Conservation (phyloP, 64 coral and sea anemone species). For the Acropora tenuis region DNA sequence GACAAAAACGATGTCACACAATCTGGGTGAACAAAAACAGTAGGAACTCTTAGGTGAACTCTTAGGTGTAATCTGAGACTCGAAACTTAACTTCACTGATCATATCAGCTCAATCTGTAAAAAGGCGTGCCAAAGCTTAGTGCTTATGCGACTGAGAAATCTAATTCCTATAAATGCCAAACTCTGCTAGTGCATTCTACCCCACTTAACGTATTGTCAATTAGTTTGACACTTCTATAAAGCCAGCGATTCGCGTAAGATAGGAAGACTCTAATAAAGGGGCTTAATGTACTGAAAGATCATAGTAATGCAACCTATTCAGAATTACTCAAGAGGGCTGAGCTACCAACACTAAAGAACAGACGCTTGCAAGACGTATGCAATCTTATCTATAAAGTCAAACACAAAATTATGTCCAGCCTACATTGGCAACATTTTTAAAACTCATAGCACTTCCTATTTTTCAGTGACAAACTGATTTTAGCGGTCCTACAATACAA, state of each 20-base stretch:
- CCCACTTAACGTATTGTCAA: constrained; percentile 42
- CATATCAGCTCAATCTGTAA: no score
- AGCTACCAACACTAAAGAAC: constrained; percentile 2
- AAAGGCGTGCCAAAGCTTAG: no score
- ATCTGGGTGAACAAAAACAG: neutral
- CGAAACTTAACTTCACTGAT: no score
- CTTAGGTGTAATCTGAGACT: no score
- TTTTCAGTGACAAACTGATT: no score
- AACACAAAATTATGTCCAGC: neutral
- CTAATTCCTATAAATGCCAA: constrained; percentile 39
- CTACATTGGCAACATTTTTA: neutral
- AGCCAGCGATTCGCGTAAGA: neutral
- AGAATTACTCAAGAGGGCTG: neutral
- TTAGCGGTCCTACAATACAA: no score
- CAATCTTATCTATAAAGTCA: constrained; percentile 1
- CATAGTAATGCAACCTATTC: neutral
- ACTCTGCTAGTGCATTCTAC: constrained; percentile 10
- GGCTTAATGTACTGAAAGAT: neutral
- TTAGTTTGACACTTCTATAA: constrained; percentile 51
- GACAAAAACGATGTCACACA: neutral
- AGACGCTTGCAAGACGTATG: neutral
- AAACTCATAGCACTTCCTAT: no score
- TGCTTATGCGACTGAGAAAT: neutral
- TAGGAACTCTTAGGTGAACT: no score
- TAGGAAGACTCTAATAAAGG: constrained; percentile 20